phyloP scores from a whole-genome alignment of 2,888 invertebrate genomes.

The Mesoligia furuncula region DNA sequence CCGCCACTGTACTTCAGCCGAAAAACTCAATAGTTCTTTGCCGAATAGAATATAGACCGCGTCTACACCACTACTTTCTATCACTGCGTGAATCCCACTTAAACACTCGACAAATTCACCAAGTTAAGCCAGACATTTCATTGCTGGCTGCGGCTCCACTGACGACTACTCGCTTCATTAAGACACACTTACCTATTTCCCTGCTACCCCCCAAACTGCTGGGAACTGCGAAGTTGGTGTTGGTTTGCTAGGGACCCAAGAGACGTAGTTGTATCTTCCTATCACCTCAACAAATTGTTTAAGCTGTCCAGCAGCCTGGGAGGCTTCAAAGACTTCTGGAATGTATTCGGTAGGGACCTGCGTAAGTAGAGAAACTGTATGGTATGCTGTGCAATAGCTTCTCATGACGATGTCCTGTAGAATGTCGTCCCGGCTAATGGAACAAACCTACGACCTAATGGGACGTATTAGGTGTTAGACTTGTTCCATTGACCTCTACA shows the following conservation, averaged over 20 bases:
- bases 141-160: slow-evolving; percentile 68
- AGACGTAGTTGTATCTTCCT: slow-evolving; percentile 94
- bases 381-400: background rate
- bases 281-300: slow-evolving; percentile 91
- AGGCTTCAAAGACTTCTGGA: slow-evolving; percentile 91
- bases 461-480: background rate
- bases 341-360: slow-evolving; percentile 90
- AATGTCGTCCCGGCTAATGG: no score
- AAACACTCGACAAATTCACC: no score
- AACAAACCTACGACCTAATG: no score
- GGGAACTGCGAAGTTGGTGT: slow-evolving; percentile 90
- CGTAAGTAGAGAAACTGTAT: slow-evolving; percentile 83
- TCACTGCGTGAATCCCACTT: no score
- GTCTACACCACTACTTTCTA: no score
- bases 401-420: background rate
- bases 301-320: slow-evolving; percentile 89
- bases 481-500: background rate
- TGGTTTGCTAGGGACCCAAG: slow-evolving; percentile 95
- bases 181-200: slow-evolving; percentile 93
- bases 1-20: no score
- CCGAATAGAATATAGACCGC: no score
- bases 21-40: no score
- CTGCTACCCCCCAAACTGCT: slow-evolving; percentile 91
- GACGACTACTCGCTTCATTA: slow-evolving; percentile 88
- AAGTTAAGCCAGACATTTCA: slow-evolving; percentile 28